phyloP scores from a whole-genome alignment of 2,797 vertebrate species.

The Sebastolobus alascanus region DNA sequence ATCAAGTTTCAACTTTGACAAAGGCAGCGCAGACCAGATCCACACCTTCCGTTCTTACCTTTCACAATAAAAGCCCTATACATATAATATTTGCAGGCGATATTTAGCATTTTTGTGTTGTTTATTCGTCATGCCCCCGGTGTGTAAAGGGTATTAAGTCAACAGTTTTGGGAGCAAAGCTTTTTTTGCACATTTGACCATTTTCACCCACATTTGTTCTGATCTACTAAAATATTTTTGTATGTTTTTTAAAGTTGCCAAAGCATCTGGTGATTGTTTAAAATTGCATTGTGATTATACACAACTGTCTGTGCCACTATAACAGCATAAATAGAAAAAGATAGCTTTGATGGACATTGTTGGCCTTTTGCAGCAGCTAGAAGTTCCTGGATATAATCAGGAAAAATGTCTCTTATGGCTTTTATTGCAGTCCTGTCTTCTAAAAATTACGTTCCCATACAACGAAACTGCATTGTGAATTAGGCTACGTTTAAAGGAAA shows the following conservation, averaged over 20 bases:
- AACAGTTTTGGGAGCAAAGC: not conserved
- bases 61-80: too few species aligned
- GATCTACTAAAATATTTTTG: not conserved
- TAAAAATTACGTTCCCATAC: too few species aligned
- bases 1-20: too few species aligned
- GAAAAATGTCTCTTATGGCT: not conserved
- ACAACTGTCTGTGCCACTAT: not conserved
- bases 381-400: not conserved
- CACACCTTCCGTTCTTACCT: too few species aligned
- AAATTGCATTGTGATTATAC: not conserved
- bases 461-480: too few species aligned
- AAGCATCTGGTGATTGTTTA: not conserved
- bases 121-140: too few species aligned
- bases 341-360: not conserved
- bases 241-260: not conserved
- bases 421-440: not conserved
- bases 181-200: not conserved
- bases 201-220: not conserved
- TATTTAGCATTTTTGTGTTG: too few species aligned
- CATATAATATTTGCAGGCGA: too few species aligned
- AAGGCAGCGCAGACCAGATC: too few species aligned
- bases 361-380: not conserved
- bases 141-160: too few species aligned
- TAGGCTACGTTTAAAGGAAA: too few species aligned
- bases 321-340: not conserved